A percentile compares a stretch with the other conserved stretches of the same genome.
Evolutionary conservation across 2,113 vertebrate genomes (phyloP).

Genomic region (Asarcornis scutulata): DNA sequence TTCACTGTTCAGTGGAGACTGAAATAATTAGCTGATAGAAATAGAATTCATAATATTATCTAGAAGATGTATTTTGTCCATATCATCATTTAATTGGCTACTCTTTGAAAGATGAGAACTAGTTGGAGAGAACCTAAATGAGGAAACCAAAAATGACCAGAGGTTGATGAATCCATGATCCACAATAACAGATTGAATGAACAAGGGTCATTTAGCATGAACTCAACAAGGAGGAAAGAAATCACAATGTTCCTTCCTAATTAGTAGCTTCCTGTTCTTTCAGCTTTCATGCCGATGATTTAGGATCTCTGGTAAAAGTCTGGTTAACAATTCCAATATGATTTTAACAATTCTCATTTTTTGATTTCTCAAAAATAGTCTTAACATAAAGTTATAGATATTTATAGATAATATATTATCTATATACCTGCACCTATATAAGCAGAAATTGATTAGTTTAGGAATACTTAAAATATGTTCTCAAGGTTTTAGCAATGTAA

Average conservation of each 20-base stretch:
- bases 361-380: background rate
- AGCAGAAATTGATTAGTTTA: background rate
- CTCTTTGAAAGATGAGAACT: background rate
- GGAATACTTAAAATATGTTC: background rate
- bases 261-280: background rate
- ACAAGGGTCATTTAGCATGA: background rate
- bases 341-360: background rate
- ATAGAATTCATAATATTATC: slow-evolving; percentile 15
- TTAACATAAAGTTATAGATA: background rate
- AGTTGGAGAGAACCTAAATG: background rate
- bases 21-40: slow-evolving; percentile 15
- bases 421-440: background rate
- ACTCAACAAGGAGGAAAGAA: background rate
- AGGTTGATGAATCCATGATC: background rate
- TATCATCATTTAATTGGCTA: background rate
- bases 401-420: background rate
- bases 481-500: background rate
- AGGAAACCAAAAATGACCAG: background rate
- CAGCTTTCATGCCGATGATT: background rate
- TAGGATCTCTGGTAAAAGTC: background rate
- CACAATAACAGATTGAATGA: background rate
- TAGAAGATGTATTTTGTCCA: background rate
- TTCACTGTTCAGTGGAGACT: background rate
- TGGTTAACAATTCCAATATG: background rate
- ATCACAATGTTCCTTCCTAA: rapidly evolving